Conservation (phyloP, 2,113 vertebrate species). For the Anseranas semipalmata region DNA sequence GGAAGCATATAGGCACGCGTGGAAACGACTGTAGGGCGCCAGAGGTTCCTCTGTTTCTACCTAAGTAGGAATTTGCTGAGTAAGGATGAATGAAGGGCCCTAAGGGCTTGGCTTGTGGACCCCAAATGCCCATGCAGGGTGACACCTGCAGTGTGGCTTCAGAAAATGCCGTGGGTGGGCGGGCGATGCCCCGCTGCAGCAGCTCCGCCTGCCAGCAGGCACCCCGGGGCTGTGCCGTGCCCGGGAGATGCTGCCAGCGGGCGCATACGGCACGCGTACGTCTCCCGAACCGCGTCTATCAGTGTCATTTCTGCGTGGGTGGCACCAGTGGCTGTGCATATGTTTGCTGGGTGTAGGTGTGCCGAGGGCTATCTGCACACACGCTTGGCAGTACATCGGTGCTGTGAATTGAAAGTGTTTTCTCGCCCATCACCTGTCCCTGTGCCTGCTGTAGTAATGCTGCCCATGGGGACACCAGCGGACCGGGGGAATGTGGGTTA, state of each 20-base stretch:
- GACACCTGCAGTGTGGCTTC: background rate
- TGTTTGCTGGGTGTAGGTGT: conserved; percentile 14
- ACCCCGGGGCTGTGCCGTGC: background rate
- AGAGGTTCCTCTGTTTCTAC: background rate
- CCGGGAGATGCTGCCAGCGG: background rate
- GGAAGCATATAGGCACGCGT: fast-evolving
- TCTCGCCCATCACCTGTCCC: background rate
- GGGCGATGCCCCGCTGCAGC: fast-evolving
- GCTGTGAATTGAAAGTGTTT: background rate
- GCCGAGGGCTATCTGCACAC: background rate
- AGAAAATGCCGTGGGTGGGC: background rate
- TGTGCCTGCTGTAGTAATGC: background rate
- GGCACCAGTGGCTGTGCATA: conserved; percentile 3
- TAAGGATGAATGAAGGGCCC: background rate
- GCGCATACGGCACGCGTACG: background rate
- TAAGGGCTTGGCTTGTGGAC: background rate
- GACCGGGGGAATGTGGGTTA: background rate
- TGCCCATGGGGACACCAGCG: background rate
- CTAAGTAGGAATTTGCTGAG: background rate
- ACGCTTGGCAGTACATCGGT: background rate
- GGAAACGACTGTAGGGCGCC: background rate
- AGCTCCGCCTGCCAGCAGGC: background rate
- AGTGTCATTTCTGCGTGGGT: background rate
- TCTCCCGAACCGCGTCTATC: background rate
- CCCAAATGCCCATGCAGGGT: background rate